Percentiles rank a stretch among this genome's conserved stretches.
Evolutionary conservation across 2,888 invertebrate genomes (phyloP).

Genomic region (Mesorhabditis belari): DNA sequence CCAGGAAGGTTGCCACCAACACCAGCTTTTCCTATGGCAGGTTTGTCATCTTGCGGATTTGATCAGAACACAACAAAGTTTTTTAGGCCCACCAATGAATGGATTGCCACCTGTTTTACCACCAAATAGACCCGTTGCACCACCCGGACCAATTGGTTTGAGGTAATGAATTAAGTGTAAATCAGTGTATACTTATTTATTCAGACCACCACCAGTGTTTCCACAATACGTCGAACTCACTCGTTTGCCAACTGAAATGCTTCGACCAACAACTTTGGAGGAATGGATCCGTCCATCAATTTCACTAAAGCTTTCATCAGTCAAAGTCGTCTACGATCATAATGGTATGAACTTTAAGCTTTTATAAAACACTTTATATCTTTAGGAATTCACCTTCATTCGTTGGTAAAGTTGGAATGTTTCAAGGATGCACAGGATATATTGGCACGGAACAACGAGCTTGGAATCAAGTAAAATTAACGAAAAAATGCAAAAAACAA

Average conservation of each 20-base stretch:
- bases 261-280: conserved; percentile 27
- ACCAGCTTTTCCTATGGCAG: too few species aligned
- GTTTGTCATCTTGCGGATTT: too few species aligned
- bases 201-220: background rate
- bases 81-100: too few species aligned
- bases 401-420: conserved; percentile 29
- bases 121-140: too few species aligned
- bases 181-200: background rate
- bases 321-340: conserved; percentile 30
- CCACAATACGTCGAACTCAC: conserved; percentile 29
- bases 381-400: conserved; percentile 26
- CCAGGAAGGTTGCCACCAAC: too few species aligned
- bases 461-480: conserved; percentile 25
- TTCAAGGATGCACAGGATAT: conserved; percentile 25
- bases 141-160: background rate
- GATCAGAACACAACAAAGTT: too few species aligned
- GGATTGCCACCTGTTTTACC: too few species aligned
- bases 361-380: background rate
- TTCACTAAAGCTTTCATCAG: conserved; percentile 30
- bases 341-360: conserved; percentile 9
- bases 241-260: conserved; percentile 30
- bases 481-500: background rate
- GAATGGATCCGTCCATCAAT: conserved; percentile 28
- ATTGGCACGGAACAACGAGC: conserved; percentile 31
- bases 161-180: too few species aligned